phyloP scores from a whole-genome alignment of 2,113 vertebrate genomes.

The Dasypus novemcinctus region DNA sequence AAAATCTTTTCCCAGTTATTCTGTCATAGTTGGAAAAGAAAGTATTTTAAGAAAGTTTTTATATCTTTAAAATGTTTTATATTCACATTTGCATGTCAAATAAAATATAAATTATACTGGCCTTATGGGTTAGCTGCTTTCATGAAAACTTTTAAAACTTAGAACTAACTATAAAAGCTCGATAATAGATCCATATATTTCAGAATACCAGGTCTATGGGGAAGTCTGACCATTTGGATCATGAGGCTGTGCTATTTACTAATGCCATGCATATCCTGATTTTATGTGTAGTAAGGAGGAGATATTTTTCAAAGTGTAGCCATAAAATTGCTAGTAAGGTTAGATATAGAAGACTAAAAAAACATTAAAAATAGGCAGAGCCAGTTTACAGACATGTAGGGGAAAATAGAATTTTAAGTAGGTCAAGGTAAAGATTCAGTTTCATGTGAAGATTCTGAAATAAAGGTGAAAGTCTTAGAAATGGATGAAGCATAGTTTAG shows the following conservation, averaged over 20 bases:
- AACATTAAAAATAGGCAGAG: neutral
- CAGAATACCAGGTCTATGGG: neutral
- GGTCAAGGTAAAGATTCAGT: neutral
- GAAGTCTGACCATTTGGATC: neutral
- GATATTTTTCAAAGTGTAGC: neutral
- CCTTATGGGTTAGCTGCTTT: neutral
- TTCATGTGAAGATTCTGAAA: neutral
- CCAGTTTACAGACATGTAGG: neutral
- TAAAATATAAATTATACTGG: neutral
- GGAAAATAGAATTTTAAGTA: neutral
- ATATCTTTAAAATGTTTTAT: slow-evolving; percentile 1
- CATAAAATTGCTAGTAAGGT: neutral
- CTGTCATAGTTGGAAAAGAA: neutral
- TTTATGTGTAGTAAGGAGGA: neutral
- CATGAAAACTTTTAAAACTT: neutral
- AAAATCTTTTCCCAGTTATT: neutral
- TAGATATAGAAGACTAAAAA: neutral
- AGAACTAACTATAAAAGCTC: neutral
- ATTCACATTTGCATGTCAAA: neutral
- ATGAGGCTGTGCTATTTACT: neutral
- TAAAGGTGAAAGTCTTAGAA: neutral
- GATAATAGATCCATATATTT: neutral
- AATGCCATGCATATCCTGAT: neutral
- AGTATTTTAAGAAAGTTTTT: neutral
- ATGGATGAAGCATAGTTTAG: neutral